Percentiles rank a stretch among this genome's conserved stretches.
Evolutionary conservation across 2,113 vertebrate species (phyloP).

Genomic region (Parotia lawesii): DNA sequence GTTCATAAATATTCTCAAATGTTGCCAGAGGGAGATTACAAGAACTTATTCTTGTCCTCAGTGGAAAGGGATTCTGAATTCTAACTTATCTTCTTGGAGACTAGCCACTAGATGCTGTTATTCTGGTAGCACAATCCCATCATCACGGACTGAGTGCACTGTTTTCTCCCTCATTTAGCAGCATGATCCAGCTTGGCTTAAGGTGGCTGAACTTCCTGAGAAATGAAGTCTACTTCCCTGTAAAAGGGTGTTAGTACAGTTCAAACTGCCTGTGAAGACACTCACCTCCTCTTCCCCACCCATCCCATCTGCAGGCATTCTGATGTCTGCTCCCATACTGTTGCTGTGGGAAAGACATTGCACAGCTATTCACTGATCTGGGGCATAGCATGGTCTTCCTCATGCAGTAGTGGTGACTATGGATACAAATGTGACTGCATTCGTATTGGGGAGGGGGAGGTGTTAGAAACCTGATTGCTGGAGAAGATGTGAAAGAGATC

Average conservation of each 20-base stretch:
- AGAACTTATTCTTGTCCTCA: neutral
- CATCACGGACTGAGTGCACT: neutral
- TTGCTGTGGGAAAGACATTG: neutral
- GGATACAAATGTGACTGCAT: neutral
- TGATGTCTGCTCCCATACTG: neutral
- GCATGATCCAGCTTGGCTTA: neutral
- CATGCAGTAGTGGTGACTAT: neutral
- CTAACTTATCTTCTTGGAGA: neutral
- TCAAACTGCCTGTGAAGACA: neutral
- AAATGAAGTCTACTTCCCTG: neutral
- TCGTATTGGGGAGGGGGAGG: neutral
- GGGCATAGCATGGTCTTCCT: neutral
- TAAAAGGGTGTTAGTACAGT: neutral
- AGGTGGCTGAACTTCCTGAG: neutral
- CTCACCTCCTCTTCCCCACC: neutral
- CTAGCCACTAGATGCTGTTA: neutral
- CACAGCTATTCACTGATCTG: neutral
- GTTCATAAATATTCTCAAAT: constrained; percentile 47
- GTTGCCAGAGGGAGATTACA: neutral
- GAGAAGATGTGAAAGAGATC: neutral
- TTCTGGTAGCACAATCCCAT: neutral
- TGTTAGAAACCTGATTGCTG: neutral
- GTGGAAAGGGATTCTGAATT: neutral
- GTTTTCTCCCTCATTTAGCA: neutral
- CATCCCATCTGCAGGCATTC: neutral